Evolutionary conservation across 2,113 vertebrate species (phyloP).

Genomic region (Cinclus mexicanus): DNA sequence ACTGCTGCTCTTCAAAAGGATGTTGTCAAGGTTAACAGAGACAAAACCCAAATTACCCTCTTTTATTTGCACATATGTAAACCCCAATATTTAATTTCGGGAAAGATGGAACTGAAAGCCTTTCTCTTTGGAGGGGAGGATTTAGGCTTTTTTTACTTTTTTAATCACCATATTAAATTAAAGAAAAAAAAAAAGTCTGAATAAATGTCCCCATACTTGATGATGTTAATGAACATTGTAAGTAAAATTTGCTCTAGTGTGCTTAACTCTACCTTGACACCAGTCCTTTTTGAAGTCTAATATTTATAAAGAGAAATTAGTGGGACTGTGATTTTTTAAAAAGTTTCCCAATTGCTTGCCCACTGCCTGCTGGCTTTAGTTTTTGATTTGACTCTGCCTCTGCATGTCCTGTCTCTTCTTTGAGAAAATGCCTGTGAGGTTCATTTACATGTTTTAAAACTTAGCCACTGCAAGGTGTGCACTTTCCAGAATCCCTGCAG

Average conservation of each 20-base stretch:
- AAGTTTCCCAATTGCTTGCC: constrained; percentile 4
- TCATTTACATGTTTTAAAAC: not conserved
- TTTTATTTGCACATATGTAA: not conserved
- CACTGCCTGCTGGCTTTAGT: constrained; percentile 23
- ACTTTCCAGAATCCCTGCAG: not conserved
- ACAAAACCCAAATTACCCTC: not conserved
- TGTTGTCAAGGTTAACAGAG: not conserved
- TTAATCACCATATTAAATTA: not conserved
- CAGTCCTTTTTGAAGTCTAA: constrained; percentile 26
- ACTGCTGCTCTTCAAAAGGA: constrained; percentile 9
- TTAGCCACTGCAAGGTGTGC: not conserved
- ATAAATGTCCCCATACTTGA: not conserved
- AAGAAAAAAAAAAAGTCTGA: not conserved
- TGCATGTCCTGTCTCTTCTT: constrained; percentile 5
- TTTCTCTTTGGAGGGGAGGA: not conserved
- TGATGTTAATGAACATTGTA: not conserved
- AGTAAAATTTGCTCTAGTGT: not conserved
- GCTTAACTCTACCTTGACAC: constrained; percentile 2
- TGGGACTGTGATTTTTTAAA: not conserved
- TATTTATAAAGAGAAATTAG: not conserved
- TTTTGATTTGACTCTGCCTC: constrained; percentile 13
- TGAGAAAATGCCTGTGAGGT: not conserved
- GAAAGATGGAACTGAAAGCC: not conserved
- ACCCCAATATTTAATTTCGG: not conserved
- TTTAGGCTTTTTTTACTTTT: not conserved